These are phyloP conservation scores for Lasius platythorax DNA, from an alignment of 2,888 invertebrate species.

Conservation along the genomic window DNA sequence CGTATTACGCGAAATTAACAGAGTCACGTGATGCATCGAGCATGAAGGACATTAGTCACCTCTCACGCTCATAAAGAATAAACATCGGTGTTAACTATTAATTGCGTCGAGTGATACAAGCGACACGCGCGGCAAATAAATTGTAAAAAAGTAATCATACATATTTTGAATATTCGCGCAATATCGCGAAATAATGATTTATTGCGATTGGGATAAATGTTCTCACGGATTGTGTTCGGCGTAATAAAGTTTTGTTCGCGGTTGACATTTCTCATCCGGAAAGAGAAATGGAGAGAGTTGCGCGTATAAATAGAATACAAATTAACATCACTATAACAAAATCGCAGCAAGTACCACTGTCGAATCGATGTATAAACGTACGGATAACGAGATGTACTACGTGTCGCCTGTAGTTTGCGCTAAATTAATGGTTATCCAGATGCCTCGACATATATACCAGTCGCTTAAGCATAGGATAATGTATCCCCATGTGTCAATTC, in stretches of 20 bases:
- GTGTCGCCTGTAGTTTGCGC: neutral
- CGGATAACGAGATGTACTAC: conserved; percentile 7
- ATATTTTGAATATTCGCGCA: conserved; percentile 37
- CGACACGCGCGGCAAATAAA: conserved; percentile 41
- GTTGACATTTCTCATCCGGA: conserved; percentile 25
- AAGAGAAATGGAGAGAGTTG: neutral
- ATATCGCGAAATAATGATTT: conserved; percentile 40
- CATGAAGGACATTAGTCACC: neutral
- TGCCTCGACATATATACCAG: neutral
- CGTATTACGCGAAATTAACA: neutral
- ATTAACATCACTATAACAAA: conserved; percentile 31
- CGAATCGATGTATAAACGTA: conserved; percentile 30
- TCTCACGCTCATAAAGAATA: conserved; percentile 21
- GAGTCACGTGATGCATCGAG: conserved; percentile 3
- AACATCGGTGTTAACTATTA: conserved; percentile 35
- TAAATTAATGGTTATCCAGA: neutral
- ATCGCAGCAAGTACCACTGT: neutral
- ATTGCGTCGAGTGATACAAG: conserved; percentile 3
- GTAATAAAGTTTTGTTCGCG: conserved; percentile 44
- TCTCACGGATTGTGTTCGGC: conserved; percentile 23
- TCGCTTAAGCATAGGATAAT: neutral
- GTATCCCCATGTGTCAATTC: neutral
- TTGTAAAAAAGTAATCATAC: conserved; percentile 44
- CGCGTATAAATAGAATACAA: conserved; percentile 48
- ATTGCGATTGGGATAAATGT: conserved; percentile 31